Conservation (phyloP, 2,888 invertebrate genomes). For the Aproaerema taeniolella region DNA sequence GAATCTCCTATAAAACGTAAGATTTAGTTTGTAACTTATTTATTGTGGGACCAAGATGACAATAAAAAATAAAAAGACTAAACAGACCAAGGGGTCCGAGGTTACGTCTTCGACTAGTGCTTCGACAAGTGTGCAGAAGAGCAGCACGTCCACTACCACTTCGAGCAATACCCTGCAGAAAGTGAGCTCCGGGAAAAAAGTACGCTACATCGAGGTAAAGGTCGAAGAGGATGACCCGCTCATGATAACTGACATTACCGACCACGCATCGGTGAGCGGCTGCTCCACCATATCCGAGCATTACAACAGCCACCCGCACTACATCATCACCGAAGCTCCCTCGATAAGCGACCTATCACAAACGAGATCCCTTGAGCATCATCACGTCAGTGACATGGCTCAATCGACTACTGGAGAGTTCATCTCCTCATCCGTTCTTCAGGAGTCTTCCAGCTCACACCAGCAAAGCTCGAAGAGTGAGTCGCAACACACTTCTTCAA, state of each 20-base stretch:
- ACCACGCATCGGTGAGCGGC: constrained; percentile 66
- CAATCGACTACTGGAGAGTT: constrained; percentile 62
- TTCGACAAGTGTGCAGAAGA: constrained; percentile 68
- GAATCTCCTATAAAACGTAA: constrained; percentile 48
- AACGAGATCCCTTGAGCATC: constrained; percentile 46
- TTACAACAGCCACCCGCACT: constrained; percentile 72
- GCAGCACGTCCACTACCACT: constrained; percentile 56
- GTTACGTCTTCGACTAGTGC: constrained; percentile 59
- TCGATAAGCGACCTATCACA: constrained; percentile 68
- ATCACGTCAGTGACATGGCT: constrained; percentile 63
- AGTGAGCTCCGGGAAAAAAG: constrained; percentile 68
- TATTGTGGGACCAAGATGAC: constrained; percentile 65
- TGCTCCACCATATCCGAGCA: constrained; percentile 67
- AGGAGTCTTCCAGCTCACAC: constrained; percentile 58
- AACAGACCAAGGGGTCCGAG: constrained; percentile 60
- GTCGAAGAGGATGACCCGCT: constrained; percentile 74
- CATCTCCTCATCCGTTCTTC: constrained; percentile 52
- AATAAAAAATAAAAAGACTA: constrained; percentile 77
- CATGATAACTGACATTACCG: constrained; percentile 72
- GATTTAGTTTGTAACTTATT: constrained; percentile 30
- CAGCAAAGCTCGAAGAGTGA: constrained; percentile 63
- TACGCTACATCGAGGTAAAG: constrained; percentile 72
- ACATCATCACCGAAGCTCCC: constrained; percentile 72
- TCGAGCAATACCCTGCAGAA: constrained; percentile 62
- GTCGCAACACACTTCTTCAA: constrained; percentile 61